Conservation (phyloP, 2,113 vertebrate genomes). For the Corvus hawaiiensis region DNA sequence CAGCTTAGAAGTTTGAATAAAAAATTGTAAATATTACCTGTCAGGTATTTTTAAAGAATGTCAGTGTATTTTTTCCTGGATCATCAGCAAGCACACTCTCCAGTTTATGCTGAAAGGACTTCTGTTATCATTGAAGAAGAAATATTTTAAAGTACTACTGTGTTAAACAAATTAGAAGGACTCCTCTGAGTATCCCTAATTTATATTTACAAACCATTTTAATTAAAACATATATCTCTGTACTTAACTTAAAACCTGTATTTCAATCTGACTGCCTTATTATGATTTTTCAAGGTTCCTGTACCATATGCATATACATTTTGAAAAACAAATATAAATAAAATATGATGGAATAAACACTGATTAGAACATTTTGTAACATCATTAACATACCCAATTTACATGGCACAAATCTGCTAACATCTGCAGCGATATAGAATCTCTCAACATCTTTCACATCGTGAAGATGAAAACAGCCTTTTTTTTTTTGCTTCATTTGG, state of each 20-base stretch:
- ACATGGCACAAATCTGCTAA: background rate
- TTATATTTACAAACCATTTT: background rate
- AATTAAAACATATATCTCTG: background rate
- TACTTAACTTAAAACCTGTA: background rate
- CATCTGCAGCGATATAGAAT: constrained; percentile 1
- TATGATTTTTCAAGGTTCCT: background rate
- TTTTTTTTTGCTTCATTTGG: background rate
- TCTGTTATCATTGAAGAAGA: background rate
- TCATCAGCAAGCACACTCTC: background rate
- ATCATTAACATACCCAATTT: background rate
- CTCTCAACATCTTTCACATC: background rate
- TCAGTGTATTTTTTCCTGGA: background rate
- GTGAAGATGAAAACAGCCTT: background rate
- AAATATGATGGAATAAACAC: background rate
- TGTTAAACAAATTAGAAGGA: background rate
- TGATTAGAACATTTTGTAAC: background rate
- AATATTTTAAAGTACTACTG: background rate
- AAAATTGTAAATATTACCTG: background rate
- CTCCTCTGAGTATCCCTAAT: background rate
- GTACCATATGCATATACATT: background rate
- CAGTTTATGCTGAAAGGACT: background rate
- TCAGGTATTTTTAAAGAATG: background rate
- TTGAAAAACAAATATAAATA: background rate
- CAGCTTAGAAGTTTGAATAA: background rate
- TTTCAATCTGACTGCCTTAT: background rate